phyloP scores from a whole-genome alignment of 2,113 vertebrate species.

The Eubucco bourcierii region DNA sequence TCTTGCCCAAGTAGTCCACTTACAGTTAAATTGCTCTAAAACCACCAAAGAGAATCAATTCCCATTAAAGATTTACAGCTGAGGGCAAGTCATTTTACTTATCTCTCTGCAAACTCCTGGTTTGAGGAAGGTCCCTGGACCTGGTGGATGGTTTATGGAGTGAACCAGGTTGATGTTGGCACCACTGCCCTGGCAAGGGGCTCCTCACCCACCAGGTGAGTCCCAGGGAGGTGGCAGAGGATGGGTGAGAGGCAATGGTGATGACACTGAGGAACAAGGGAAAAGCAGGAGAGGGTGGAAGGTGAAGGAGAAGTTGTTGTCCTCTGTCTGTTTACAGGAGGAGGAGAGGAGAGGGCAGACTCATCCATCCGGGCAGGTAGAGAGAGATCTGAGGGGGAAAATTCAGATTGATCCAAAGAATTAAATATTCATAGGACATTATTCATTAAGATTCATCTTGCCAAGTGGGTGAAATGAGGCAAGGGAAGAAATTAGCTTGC shows the following conservation, averaged over 20 bases:
- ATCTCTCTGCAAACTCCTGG: not conserved
- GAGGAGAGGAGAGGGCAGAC: conserved; percentile 2
- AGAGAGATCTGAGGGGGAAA: conserved; percentile 46
- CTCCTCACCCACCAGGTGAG: rapidly evolving
- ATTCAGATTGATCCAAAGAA: conserved; percentile 79
- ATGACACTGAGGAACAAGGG: rapidly evolving
- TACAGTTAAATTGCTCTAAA: not conserved
- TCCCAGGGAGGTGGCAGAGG: not conserved
- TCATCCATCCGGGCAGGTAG: conserved; percentile 73
- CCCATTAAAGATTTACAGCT: not conserved
- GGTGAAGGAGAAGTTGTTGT: not conserved
- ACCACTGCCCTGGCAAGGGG: not conserved
- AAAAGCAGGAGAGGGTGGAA: not conserved
- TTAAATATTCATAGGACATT: conserved; percentile 86
- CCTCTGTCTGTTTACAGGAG: not conserved
- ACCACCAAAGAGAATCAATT: conserved; percentile 25
- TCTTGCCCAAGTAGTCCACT: conserved; percentile 10
- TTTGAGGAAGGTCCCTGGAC: not conserved
- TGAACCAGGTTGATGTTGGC: rapidly evolving
- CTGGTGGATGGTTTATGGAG: rapidly evolving
- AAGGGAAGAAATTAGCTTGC: conserved; percentile 85
- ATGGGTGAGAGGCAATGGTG: not conserved
- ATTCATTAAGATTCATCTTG: conserved; percentile 86
- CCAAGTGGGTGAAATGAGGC: conserved; percentile 83
- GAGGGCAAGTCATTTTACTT: not conserved